Evolutionary conservation across 37 sponge, comb jelly and placozoan genomes (phyloP).

Genomic region (Ephydatia muelleri): DNA sequence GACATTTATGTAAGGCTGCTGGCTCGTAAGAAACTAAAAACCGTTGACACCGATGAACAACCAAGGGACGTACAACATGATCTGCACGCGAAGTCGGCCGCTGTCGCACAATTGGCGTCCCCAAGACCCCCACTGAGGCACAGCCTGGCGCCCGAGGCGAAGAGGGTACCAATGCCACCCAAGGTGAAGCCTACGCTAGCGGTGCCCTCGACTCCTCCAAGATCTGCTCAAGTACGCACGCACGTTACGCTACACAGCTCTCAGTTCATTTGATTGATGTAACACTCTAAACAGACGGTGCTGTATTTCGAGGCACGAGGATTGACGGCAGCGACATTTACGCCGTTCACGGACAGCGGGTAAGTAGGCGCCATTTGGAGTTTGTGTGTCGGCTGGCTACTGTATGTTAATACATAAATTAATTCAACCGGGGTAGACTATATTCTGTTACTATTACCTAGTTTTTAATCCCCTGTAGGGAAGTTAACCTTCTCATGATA

Average conservation of each 20-base stretch:
- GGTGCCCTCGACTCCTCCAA: not conserved
- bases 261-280: not conserved
- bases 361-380: slow-evolving; percentile 23
- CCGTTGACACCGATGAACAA: slow-evolving; percentile 16
- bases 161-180: not conserved
- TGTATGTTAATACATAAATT: no score
- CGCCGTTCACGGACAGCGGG: slow-evolving; percentile 70
- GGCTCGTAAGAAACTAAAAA: slow-evolving; percentile 39
- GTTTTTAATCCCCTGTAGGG: slow-evolving; percentile 36
- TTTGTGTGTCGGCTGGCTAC: no score
- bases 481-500: slow-evolving; percentile 67
- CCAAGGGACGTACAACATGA: not conserved
- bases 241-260: not conserved
- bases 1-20: slow-evolving; percentile 47
- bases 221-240: not conserved
- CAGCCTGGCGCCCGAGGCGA: not conserved
- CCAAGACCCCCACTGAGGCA: not conserved
- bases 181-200: not conserved
- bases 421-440: no score
- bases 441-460: not conserved
- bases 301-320: slow-evolving; percentile 45
- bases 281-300: not conserved
- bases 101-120: not conserved
- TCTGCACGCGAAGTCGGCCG: not conserved
- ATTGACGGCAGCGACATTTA: slow-evolving; percentile 60